These are phyloP conservation scores for Anaspis maculata DNA, from an alignment of 2,888 invertebrate genomes.

Conservation along the genomic window DNA sequence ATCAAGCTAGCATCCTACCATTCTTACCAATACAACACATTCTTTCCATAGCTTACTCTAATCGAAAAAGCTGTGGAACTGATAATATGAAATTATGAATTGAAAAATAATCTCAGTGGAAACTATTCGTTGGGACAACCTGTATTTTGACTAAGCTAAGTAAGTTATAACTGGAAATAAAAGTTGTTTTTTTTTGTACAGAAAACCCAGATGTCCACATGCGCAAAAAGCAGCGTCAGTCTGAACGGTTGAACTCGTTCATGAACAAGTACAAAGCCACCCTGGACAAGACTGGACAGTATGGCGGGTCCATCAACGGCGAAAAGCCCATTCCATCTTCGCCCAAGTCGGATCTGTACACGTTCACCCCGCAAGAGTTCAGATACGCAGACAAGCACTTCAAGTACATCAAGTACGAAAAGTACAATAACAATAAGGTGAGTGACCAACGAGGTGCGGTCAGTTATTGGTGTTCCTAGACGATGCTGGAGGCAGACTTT, in stretches of 20 bases:
- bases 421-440: conserved; percentile 52
- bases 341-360: conserved; percentile 46
- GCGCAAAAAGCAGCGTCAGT: conserved; percentile 52
- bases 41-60: too few species aligned
- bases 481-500: too few species aligned
- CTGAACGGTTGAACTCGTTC: conserved; percentile 51
- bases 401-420: conserved; percentile 68
- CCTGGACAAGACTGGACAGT: conserved; percentile 44
- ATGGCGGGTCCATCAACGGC: conserved; percentile 32
- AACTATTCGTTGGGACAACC: too few species aligned
- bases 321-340: conserved; percentile 29
- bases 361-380: conserved; percentile 65
- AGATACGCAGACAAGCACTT: conserved; percentile 73
- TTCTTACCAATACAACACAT: too few species aligned
- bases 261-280: conserved; percentile 59
- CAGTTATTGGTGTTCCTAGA: too few species aligned
- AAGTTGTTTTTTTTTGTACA: conserved; percentile 23
- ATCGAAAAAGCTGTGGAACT: too few species aligned
- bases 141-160: too few species aligned
- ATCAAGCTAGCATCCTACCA: too few species aligned
- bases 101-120: too few species aligned
- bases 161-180: too few species aligned
- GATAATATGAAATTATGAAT: too few species aligned
- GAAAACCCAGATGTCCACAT: conserved; percentile 43
- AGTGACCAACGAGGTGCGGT: too few species aligned